Percentiles rank a stretch among this genome's conserved stretches.
phyloP scores from a whole-genome alignment of 2,797 vertebrate species.

The Xiphophorus birchmanni region DNA sequence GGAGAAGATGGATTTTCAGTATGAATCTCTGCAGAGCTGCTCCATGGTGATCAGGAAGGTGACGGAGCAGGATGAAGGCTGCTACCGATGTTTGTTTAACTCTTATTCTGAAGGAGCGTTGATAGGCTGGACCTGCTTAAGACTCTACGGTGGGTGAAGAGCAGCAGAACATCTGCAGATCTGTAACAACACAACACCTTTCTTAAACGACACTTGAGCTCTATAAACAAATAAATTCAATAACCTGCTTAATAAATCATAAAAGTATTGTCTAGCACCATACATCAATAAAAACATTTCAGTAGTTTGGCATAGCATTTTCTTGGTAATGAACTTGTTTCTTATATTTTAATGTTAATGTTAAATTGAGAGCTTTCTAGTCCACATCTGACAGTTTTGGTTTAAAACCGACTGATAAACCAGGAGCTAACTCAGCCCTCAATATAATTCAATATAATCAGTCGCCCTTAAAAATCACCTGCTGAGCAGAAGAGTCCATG shows the following conservation, averaged over 20 bases:
- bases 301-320: too few relatives aligned
- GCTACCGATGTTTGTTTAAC: constrained; percentile 60
- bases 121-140: constrained; percentile 34
- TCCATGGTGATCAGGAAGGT: constrained; percentile 45
- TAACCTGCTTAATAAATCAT: not conserved
- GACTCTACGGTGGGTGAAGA: constrained; percentile 31
- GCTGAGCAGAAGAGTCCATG: too few relatives aligned
- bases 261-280: not conserved
- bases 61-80: constrained; percentile 32
- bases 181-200: not conserved
- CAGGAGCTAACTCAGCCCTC: too few relatives aligned
- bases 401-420: too few relatives aligned
- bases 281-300: too few relatives aligned
- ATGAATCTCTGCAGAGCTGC: constrained; percentile 26
- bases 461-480: too few relatives aligned
- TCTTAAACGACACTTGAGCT: not conserved
- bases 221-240: not conserved
- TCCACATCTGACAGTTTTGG: too few relatives aligned
- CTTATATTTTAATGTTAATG: too few relatives aligned
- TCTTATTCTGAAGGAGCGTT: constrained; percentile 35
- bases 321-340: too few relatives aligned
- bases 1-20: constrained; percentile 12
- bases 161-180: not conserved
- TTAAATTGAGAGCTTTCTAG: too few relatives aligned
- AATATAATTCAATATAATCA: too few relatives aligned